Percentiles rank a stretch among this genome's conserved stretches.
Evolutionary conservation across 2,797 vertebrate genomes (phyloP).

Genomic region (Hafferia zeledoni): DNA sequence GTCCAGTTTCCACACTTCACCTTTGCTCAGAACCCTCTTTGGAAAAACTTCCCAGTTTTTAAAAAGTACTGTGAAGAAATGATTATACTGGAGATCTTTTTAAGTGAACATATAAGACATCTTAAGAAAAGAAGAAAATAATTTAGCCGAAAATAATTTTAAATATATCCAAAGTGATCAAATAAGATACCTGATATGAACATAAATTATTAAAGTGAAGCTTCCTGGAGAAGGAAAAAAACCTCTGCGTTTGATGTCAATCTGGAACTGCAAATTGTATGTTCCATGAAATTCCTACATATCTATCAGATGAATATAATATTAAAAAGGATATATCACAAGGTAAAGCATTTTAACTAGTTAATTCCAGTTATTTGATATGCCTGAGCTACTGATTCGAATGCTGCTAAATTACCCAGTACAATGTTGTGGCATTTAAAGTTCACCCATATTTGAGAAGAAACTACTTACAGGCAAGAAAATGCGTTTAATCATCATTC

Average conservation of each 20-base stretch:
- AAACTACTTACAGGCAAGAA: neutral
- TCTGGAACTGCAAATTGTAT: neutral
- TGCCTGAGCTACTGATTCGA: neutral
- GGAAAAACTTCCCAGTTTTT: too few relatives aligned
- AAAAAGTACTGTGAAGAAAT: too few relatives aligned
- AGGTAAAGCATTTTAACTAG: neutral
- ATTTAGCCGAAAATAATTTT: neutral
- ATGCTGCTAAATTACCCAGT: neutral
- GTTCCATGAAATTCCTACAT: neutral
- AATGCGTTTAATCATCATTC: neutral
- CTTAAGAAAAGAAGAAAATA: neutral
- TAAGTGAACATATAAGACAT: neutral
- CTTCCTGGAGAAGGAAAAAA: neutral
- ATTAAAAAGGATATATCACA: neutral
- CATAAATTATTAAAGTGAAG: neutral
- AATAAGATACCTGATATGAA: neutral
- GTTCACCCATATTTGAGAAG: neutral
- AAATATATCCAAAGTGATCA: neutral
- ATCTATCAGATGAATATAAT: neutral
- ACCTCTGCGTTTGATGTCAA: fast-evolving
- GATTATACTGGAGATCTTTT: neutral
- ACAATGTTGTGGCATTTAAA: neutral
- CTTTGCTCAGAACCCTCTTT: too few relatives aligned
- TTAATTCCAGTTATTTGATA: neutral
- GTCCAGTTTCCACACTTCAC: too few relatives aligned